These are phyloP conservation scores for Chironomus striatipennis DNA, from an alignment of 1,140 invertebrate genomes.

Conservation along the genomic window DNA sequence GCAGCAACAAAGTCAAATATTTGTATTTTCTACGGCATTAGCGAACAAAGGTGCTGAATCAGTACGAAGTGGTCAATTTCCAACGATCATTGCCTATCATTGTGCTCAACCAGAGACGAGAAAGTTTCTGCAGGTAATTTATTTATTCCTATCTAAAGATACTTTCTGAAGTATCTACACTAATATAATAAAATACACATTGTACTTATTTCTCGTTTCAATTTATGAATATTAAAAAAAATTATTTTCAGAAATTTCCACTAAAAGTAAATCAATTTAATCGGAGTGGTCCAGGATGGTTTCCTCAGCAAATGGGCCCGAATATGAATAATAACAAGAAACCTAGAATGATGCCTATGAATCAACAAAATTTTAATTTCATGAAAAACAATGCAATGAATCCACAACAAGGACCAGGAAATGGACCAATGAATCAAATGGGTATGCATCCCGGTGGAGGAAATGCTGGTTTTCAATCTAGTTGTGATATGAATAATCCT, in stretches of 20 bases:
- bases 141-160: conserved; percentile 23
- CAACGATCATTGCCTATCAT: conserved; percentile 90
- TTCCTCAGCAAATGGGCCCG: conserved; percentile 53
- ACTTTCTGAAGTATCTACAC: conserved; percentile 24
- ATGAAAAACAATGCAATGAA: conserved; percentile 16
- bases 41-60: conserved; percentile 93
- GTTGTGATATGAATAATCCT: conserved; percentile 20
- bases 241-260: conserved; percentile 67
- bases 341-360: not conserved
- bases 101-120: conserved; percentile 91
- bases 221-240: too few species aligned
- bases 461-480: not conserved
- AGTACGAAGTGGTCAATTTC: conserved; percentile 78
- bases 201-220: too few species aligned
- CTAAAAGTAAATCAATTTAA: conserved; percentile 80
- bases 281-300: conserved; percentile 70
- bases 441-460: not conserved
- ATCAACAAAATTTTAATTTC: conserved; percentile 16
- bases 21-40: conserved; percentile 89
- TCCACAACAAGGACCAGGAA: not conserved
- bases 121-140: conserved; percentile 79
- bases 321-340: conserved; percentile 24
- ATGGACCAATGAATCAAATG: conserved; percentile 17
- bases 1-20: conserved; percentile 97
- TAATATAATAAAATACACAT: too few species aligned